These are phyloP conservation scores for Clarias fuscus DNA, from an alignment of 2,797 vertebrate genomes.

Conservation along the genomic window DNA sequence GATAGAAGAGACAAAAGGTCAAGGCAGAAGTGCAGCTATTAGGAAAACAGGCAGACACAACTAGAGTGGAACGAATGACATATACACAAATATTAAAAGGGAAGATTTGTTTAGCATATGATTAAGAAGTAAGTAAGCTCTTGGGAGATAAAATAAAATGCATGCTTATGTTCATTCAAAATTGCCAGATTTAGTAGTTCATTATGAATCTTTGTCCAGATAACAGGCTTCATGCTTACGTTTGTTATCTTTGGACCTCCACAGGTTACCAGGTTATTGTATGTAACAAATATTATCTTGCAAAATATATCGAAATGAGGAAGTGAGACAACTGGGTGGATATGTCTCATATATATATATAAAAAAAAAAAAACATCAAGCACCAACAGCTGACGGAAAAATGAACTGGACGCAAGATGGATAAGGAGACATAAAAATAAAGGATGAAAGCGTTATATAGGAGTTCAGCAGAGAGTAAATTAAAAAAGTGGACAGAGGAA, in stretches of 20 bases:
- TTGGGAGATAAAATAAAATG: neutral
- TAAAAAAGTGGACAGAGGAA: slow-evolving; percentile 18
- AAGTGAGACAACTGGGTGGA: neutral
- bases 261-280: neutral
- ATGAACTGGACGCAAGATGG: neutral
- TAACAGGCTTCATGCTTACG: neutral
- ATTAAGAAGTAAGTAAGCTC: neutral
- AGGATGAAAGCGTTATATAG: neutral
- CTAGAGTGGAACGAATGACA: slow-evolving; percentile 12
- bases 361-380: neutral
- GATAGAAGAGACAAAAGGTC: slow-evolving; percentile 51
- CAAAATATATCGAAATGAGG: neutral
- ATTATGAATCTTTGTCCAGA: neutral
- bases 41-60: slow-evolving; percentile 30
- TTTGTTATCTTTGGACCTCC: neutral
- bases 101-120: neutral
- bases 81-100: slow-evolving; percentile 20
- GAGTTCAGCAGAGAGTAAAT: neutral
- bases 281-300: neutral
- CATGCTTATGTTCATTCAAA: neutral
- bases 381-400: slow-evolving; percentile 3
- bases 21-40: slow-evolving; percentile 43
- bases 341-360: neutral
- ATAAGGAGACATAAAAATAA: neutral
- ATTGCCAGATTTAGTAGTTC: neutral